These are phyloP conservation scores for human (Homo sapiens) DNA, from an alignment of 2,113 vertebrate species.

Conservation along the genomic window GRCh38 chr3:107061501-107062000, in stretches of 20 bases:
- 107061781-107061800: neutral
- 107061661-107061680: neutral
- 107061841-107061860: neutral
- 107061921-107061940: neutral
- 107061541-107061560: neutral
- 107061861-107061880: neutral
- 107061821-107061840: neutral
- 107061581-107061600: neutral
- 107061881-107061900: neutral
- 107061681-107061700: neutral
- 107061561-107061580: neutral
- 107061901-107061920: neutral
- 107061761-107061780: neutral
- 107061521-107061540: rapidly evolving
- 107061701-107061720: neutral
- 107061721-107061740: neutral
- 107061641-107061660: neutral
- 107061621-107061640: neutral
- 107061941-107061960: neutral
- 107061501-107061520: neutral
- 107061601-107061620: neutral
- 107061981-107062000: neutral
- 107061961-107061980: neutral
- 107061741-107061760: neutral
- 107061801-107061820: neutral